phyloP scores from a whole-genome alignment of 2,797 vertebrate genomes.

The Parauchenoglanis ngamensis region DNA sequence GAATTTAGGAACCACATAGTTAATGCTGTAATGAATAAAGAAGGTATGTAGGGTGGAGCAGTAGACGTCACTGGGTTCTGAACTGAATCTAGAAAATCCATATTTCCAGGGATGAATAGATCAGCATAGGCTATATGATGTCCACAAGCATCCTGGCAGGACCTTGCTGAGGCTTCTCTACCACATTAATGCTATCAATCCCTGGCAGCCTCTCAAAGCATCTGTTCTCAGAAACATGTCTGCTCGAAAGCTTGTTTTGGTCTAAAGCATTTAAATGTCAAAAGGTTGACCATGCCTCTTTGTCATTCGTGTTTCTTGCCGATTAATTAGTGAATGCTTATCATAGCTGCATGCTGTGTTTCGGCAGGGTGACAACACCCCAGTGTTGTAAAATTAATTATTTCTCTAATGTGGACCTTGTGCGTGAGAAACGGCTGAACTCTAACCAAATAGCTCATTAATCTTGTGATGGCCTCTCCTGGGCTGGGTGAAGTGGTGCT shows the following conservation, averaged over 20 bases:
- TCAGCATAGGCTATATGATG: constrained; percentile 18
- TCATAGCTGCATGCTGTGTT: constrained; percentile 71
- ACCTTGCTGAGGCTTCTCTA: constrained; percentile 23
- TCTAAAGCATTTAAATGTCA: constrained; percentile 71
- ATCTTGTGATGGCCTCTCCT: constrained; percentile 81
- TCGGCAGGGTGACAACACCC: constrained; percentile 78
- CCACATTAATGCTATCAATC: constrained; percentile 45
- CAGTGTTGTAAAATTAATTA: constrained; percentile 89
- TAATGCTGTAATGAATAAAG: constrained; percentile 43
- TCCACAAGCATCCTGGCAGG: constrained; percentile 4
- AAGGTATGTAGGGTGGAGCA: constrained; percentile 16
- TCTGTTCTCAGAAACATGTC: constrained; percentile 21
- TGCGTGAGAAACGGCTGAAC: constrained; percentile 82
- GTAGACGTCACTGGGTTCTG: constrained; percentile 13
- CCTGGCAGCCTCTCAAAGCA: constrained; percentile 6
- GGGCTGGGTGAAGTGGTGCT: constrained; percentile 78
- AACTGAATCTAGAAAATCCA: constrained; percentile 30
- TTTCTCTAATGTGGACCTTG: constrained; percentile 77
- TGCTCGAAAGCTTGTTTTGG: constrained; percentile 48
- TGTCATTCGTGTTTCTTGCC: constrained; percentile 48
- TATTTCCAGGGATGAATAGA: constrained; percentile 6
- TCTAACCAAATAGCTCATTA: constrained; percentile 87
- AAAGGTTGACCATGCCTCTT: constrained; percentile 58
- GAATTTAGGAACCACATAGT: constrained; percentile 48
- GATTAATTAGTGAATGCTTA: constrained; percentile 88